Conservation (phyloP, 2,113 vertebrate species). For the Scalopus aquaticus region DNA sequence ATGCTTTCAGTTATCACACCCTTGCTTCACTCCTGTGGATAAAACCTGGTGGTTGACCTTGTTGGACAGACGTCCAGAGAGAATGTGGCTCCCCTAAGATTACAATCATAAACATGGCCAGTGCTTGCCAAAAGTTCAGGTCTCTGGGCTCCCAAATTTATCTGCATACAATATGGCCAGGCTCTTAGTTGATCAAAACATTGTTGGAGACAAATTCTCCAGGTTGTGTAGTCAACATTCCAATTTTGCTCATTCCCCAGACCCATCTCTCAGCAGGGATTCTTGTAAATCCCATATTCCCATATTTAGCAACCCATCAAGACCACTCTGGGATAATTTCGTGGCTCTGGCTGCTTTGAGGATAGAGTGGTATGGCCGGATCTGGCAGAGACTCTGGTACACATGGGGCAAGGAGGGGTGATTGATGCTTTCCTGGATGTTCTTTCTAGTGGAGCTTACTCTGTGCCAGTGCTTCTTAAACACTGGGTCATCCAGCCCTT, state of each 20-base stretch:
- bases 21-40: background rate
- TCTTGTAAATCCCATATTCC: conserved; percentile 69
- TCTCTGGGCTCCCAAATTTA: background rate
- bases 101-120: background rate
- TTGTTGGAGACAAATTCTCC: background rate
- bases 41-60: background rate
- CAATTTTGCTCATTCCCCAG: background rate
- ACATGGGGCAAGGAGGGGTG: background rate
- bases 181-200: background rate
- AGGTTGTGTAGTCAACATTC: background rate
- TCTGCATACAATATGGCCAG: background rate
- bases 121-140: background rate
- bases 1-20: background rate
- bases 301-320: conserved; percentile 55
- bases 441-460: background rate
- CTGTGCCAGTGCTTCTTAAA: background rate
- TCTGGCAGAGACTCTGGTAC: background rate
- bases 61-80: background rate
- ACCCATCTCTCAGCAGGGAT: conserved; percentile 65
- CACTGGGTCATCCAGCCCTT: background rate
- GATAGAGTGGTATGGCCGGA: background rate
- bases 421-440: background rate
- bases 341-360: conserved; percentile 51
- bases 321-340: conserved; percentile 68
- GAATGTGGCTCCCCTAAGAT: background rate